Evolutionary conservation across 2,113 vertebrate genomes (phyloP), one percentile per base, ranked within the genome.

Genomic region (Myotis lucifugus): DNA sequence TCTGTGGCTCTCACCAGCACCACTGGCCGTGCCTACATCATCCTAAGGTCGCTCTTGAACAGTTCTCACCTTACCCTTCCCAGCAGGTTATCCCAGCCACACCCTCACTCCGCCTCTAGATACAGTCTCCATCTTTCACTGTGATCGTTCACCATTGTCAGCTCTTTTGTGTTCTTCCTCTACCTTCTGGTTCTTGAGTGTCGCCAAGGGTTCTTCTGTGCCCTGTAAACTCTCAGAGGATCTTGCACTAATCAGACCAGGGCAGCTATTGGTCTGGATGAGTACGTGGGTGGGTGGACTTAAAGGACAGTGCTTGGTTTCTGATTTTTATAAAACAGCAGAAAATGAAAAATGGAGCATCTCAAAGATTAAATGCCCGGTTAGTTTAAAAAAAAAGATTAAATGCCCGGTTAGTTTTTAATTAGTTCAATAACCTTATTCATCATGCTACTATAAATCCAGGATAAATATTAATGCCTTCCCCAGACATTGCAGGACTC

Each of bases 351-450:
- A 93, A 32, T 11, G 6, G 52, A 42, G 37, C 52, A 86, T 64
- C 50, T 70, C 21, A 94, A 85, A 82, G 81, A 79, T 85, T 61
- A 82, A 93, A 79, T n/a, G 46, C n/a, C 61, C 2, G 50, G 42
- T 13, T 64, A n/a, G 70, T 52, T 88, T 88, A n/a, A n/a, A n/a
- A n/a, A n/a, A n/a, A 94, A 85, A 82, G 81, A 79, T 85, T 61
- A 82, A 93, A 79, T n/a, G 46, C n/a, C 61, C 2, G 50, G 42
- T 13, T 64, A n/a, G 70, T 52, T 88, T 88, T 74, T 81, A 85
- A 74, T 90, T 85, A 46, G 79, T 84, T 54, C 42, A 50, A 3
- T 83, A 85, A 79, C 81, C 12, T 73, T 32, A 95, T 93, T 88
- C 78, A 76, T 92, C 40, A 17, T 77, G 56, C 40, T 87, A n/a